Conservation (phyloP, 2,888 invertebrate genomes). For the Poecilus cupreus region DNA sequence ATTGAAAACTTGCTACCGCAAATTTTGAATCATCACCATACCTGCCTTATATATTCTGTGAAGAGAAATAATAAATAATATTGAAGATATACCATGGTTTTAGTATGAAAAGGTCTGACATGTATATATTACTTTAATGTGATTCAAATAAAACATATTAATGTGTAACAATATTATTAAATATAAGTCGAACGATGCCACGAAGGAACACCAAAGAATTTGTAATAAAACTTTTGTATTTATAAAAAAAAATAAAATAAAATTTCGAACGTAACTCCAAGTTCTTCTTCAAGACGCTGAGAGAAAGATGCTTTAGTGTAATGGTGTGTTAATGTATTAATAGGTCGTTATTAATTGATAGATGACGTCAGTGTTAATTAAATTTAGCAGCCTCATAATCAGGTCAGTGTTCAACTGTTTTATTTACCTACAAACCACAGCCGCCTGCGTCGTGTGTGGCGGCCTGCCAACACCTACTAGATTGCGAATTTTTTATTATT, state of each 20-base stretch:
- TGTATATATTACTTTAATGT: constrained; percentile 9
- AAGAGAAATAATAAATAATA: too few species aligned
- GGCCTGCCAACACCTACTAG: background rate
- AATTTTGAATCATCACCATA: too few species aligned
- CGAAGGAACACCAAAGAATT: constrained; percentile 25
- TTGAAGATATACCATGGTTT: too few species aligned
- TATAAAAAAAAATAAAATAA: constrained; percentile 49
- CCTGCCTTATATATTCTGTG: too few species aligned
- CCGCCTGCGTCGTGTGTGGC: background rate
- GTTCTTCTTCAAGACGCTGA: background rate
- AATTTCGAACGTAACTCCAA: background rate
- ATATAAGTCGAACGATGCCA: constrained; percentile 26
- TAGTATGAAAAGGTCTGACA: background rate
- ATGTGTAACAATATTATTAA: constrained; percentile 11
- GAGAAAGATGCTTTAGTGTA: background rate
- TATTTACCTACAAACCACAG: constrained; percentile 50
- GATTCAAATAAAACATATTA: constrained; percentile 1
- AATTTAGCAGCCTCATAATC: constrained; percentile 53
- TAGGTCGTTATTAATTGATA: constrained; percentile 56
- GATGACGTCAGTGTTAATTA: constrained; percentile 53
- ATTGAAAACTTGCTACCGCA: too few species aligned
- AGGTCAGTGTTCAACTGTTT: constrained; percentile 58
- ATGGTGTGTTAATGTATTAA: constrained; percentile 46
- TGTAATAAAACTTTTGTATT: constrained; percentile 53
- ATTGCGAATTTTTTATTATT: too few species aligned